These are phyloP conservation scores for Seriola dumerili DNA, from an alignment of 2,113 vertebrate species.

Conservation along the genomic window DNA sequence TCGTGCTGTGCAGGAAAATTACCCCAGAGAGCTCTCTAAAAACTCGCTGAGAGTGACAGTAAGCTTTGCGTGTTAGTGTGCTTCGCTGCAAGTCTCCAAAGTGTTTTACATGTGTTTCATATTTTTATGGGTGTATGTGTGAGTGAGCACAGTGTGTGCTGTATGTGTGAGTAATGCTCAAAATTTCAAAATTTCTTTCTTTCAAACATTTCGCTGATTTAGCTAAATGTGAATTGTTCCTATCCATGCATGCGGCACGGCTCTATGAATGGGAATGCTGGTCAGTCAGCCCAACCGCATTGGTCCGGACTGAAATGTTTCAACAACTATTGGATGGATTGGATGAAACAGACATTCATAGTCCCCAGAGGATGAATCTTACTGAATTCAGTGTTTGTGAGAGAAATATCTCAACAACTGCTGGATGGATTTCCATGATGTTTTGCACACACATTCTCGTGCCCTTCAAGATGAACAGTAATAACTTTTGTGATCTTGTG, in stretches of 20 bases:
- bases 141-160: not conserved
- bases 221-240: not conserved
- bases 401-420: too few species aligned
- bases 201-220: not conserved
- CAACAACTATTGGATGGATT: not conserved
- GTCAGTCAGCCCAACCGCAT: not conserved
- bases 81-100: slow-evolving; percentile 1
- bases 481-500: not conserved
- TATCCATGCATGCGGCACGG: not conserved
- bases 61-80: not conserved
- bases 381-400: not conserved
- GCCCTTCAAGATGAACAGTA: not conserved
- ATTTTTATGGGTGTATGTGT: too few species aligned
- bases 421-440: not conserved
- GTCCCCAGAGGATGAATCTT: not conserved
- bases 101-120: slow-evolving; percentile 14
- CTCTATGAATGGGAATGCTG: not conserved
- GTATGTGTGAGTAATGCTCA: not conserved
- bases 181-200: too few species aligned
- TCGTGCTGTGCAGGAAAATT: slow-evolving; percentile 24
- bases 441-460: not conserved
- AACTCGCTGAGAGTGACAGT: slow-evolving; percentile 14
- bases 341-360: not conserved
- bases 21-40: slow-evolving; percentile 30
- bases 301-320: not conserved